Conservation (phyloP, 1,140 invertebrate species). For the Zaprionus taronus region DNA sequence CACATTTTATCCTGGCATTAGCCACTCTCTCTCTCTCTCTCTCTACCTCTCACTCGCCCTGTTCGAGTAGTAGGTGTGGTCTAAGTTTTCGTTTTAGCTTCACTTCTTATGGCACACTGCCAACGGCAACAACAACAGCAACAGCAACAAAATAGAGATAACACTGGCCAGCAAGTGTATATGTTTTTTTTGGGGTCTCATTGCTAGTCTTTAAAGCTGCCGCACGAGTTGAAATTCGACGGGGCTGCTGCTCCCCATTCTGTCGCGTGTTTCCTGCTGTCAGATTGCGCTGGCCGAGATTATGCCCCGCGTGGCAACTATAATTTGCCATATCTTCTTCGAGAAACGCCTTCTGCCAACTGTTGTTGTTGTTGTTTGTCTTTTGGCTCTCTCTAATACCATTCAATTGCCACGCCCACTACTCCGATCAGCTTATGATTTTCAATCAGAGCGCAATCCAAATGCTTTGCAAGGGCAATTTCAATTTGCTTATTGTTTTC, state of each 20-base stretch:
- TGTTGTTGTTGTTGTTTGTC: not conserved
- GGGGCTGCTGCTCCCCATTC: not conserved
- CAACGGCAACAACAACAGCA: conserved; percentile 6
- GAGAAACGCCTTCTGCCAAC: not conserved
- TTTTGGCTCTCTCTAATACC: conserved; percentile 40
- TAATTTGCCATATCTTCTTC: conserved; percentile 34
- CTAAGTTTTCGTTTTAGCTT: conserved; percentile 46
- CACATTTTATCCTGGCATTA: conserved; percentile 43
- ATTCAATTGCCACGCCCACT: conserved; percentile 43
- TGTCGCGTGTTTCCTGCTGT: conserved; percentile 2
- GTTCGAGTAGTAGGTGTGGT: conserved; percentile 19
- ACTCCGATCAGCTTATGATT: conserved; percentile 33
- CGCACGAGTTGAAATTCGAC: conserved; percentile 16
- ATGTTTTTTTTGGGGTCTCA: conserved; percentile 12
- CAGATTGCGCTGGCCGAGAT: conserved; percentile 59
- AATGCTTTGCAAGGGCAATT: conserved; percentile 31
- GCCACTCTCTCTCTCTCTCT: conserved; percentile 13
- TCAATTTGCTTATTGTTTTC: conserved; percentile 47
- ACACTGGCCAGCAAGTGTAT: conserved; percentile 30
- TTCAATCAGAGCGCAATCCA: conserved; percentile 69
- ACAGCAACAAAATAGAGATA: conserved; percentile 25
- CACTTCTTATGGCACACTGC: conserved; percentile 31
- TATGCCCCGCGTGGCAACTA: conserved; percentile 54
- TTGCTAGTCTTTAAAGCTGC: conserved; percentile 36
- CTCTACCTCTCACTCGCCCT: not conserved